Conservation (phyloP, 2,888 invertebrate species). For the Xylota segnis region DNA sequence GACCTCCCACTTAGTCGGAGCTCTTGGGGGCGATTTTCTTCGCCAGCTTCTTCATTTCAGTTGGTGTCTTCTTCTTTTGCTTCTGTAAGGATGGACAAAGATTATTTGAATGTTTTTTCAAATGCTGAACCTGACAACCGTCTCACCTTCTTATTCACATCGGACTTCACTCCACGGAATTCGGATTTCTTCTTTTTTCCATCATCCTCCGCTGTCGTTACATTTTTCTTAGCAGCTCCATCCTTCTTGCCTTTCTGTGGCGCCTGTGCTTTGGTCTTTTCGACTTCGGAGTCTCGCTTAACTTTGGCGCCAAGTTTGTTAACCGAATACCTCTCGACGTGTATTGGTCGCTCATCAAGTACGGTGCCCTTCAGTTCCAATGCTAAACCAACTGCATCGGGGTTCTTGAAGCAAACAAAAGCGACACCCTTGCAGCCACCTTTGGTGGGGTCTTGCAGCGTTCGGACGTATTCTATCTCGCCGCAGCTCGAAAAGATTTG, state of each 20-base stretch:
- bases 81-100: slow-evolving; percentile 72
- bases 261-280: slow-evolving; percentile 73
- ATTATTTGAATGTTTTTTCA: not conserved
- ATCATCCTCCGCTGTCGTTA: slow-evolving; percentile 2
- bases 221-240: not conserved
- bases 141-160: slow-evolving; percentile 78
- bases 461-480: slow-evolving; percentile 83
- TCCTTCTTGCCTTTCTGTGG: slow-evolving; percentile 68
- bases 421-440: slow-evolving; percentile 83
- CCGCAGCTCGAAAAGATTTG: slow-evolving; percentile 83
- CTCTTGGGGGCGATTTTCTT: slow-evolving; percentile 83
- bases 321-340: slow-evolving; percentile 81
- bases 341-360: slow-evolving; percentile 83
- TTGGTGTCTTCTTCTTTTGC: slow-evolving; percentile 80
- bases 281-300: slow-evolving; percentile 78
- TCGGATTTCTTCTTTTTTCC: slow-evolving; percentile 81
- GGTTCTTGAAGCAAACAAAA: slow-evolving; percentile 82
- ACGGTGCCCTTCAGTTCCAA: slow-evolving; percentile 83
- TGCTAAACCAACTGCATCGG: slow-evolving; percentile 82
- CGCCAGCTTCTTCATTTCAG: slow-evolving; percentile 80
- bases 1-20: not conserved
- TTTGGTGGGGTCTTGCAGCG: slow-evolving; percentile 79
- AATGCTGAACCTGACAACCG: not conserved
- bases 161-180: slow-evolving; percentile 81
- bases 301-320: slow-evolving; percentile 81